A percentile compares a stretch with the other conserved stretches of the same genome.
These are phyloP conservation scores for Podarcis raffonei DNA, from an alignment of 2,113 vertebrate species.

Conservation along the genomic window DNA sequence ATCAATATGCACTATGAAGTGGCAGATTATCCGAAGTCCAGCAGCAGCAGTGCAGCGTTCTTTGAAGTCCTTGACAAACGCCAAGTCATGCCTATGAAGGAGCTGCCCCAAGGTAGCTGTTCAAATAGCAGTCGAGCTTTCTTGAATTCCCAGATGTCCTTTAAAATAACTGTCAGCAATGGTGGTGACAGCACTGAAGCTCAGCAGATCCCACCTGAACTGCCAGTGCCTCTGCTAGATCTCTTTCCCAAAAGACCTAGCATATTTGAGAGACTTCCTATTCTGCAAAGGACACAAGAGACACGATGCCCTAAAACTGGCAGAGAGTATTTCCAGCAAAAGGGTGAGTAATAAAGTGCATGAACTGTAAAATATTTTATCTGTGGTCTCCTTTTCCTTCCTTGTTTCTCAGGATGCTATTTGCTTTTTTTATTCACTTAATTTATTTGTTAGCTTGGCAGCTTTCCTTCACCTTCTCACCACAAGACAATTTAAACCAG, in stretches of 20 bases:
- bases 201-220: constrained; percentile 72
- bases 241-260: constrained; percentile 71
- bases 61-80: constrained; percentile 80
- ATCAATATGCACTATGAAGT: constrained; percentile 70
- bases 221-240: constrained; percentile 68
- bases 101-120: constrained; percentile 72
- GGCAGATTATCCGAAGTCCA: constrained; percentile 71
- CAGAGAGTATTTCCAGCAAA: constrained; percentile 65
- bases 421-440: constrained; percentile 2
- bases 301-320: constrained; percentile 54
- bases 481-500: constrained; percentile 17
- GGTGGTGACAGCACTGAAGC: constrained; percentile 66
- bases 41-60: constrained; percentile 69
- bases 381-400: background rate
- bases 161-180: constrained; percentile 68
- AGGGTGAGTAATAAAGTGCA: constrained; percentile 67
- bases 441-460: constrained; percentile 11
- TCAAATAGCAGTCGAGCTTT: constrained; percentile 45
- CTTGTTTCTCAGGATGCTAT: background rate
- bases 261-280: constrained; percentile 71
- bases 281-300: constrained; percentile 62
- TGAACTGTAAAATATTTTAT: background rate
- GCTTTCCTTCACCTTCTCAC: background rate
- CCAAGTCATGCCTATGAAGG: constrained; percentile 72
- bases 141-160: constrained; percentile 77